phyloP scores from a whole-genome alignment of 2,888 invertebrate species.

The Zygaena filipendulae region DNA sequence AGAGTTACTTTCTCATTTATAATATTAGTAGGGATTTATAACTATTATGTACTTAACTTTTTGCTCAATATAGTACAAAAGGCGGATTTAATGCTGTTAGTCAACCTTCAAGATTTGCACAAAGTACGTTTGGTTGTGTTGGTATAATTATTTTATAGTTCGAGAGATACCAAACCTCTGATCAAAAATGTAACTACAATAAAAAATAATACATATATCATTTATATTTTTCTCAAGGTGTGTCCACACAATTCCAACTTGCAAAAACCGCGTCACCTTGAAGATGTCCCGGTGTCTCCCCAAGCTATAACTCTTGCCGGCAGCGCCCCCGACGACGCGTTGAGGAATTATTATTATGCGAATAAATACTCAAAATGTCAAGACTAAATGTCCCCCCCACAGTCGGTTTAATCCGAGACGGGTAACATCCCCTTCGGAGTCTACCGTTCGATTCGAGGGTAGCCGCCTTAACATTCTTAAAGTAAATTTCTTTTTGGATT shows the following conservation, averaged over 20 bases:
- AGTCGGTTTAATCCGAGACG: constrained; percentile 37
- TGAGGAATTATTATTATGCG: constrained; percentile 74
- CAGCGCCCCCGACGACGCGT: constrained; percentile 56
- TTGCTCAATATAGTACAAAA: too few species aligned
- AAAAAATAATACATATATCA: constrained; percentile 2
- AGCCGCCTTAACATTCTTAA: constrained; percentile 38
- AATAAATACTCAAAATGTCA: constrained; percentile 74
- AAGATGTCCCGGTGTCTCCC: constrained; percentile 61
- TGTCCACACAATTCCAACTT: constrained; percentile 28
- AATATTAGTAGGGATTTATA: too few species aligned
- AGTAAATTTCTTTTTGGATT: too few species aligned
- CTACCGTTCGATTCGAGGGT: constrained; percentile 36
- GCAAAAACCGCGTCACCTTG: constrained; percentile 34
- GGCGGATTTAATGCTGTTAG: too few species aligned
- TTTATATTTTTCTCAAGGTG: constrained; percentile 12
- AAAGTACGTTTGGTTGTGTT: too few species aligned
- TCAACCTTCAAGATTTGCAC: too few species aligned
- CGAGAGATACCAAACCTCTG: too few species aligned
- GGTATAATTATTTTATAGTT: too few species aligned
- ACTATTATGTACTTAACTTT: too few species aligned
- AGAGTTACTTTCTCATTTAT: too few species aligned
- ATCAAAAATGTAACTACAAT: background rate
- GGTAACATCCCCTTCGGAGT: too few species aligned
- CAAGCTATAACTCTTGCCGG: constrained; percentile 58
- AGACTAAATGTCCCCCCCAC: constrained; percentile 67